Evolutionary conservation across 2,113 vertebrate genomes (phyloP).

Genomic region (Tyto alba): DNA sequence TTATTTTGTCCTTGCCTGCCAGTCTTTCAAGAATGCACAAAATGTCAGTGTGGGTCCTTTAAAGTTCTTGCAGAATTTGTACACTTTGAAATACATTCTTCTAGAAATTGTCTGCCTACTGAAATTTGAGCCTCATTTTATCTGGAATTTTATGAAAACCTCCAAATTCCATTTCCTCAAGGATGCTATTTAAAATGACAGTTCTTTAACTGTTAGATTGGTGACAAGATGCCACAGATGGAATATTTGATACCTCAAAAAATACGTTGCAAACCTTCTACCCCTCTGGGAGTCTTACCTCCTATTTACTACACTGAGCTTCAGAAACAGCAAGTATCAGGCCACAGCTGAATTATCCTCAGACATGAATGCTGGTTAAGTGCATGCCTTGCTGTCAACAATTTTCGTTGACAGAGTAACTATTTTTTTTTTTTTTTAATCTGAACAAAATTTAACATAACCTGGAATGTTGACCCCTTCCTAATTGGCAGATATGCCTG

Average conservation of each 20-base stretch:
- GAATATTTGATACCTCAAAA: background rate
- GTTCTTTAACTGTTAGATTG: background rate
- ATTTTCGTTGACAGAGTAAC: background rate
- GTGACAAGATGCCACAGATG: background rate
- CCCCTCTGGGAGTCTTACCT: background rate
- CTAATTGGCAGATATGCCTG: conserved; percentile 20
- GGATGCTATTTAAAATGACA: background rate
- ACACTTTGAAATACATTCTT: background rate
- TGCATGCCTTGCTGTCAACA: background rate
- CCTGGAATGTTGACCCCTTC: conserved; percentile 24
- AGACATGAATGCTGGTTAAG: background rate
- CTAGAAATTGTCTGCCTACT: background rate
- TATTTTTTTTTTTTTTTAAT: background rate
- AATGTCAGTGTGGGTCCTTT: background rate
- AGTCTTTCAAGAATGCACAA: background rate
- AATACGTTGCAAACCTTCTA: background rate
- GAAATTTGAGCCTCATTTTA: background rate
- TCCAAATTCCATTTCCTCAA: background rate
- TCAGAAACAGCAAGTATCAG: background rate
- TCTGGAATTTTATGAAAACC: conserved; percentile 15
- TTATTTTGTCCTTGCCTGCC: background rate
- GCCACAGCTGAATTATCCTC: background rate
- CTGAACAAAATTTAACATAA: conserved; percentile 23
- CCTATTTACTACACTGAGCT: background rate
- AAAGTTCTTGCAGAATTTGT: background rate